These are phyloP conservation scores for Protobothrops flavoviridis DNA, from an alignment of 2,113 vertebrate species.

Conservation along the genomic window DNA sequence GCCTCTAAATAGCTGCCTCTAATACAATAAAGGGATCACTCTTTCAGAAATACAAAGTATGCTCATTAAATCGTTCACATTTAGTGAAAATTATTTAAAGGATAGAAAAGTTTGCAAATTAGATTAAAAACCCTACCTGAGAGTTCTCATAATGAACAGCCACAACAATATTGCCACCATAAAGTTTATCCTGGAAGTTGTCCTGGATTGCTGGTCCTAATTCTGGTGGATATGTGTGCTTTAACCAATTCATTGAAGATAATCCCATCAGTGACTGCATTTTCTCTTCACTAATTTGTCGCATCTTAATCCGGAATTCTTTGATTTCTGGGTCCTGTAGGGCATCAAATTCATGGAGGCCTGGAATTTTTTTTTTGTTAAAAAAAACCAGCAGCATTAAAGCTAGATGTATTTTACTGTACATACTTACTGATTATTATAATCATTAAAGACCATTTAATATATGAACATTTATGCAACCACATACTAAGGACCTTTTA, in stretches of 20 bases:
- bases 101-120: background rate
- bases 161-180: slow-evolving; percentile 84
- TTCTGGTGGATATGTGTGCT: slow-evolving; percentile 86
- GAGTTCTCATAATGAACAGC: slow-evolving; percentile 92
- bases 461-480: background rate
- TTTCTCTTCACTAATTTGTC: slow-evolving; percentile 87
- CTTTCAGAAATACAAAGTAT: background rate
- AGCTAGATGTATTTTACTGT: background rate
- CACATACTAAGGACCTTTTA: background rate
- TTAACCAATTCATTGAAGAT: slow-evolving; percentile 89
- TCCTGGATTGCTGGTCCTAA: slow-evolving; percentile 78
- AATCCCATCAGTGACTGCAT: slow-evolving; percentile 85
- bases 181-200: slow-evolving; percentile 78
- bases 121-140: slow-evolving; percentile 74
- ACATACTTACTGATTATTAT: background rate
- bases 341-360: slow-evolving; percentile 92
- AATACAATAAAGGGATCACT: background rate
- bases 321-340: slow-evolving; percentile 94
- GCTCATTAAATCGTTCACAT: background rate
- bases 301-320: slow-evolving; percentile 93
- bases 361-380: slow-evolving; percentile 65
- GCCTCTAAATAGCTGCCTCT: background rate
- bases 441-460: background rate
- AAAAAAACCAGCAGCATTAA: background rate
- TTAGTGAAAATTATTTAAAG: background rate